Conservation (phyloP, 2,888 invertebrate species). For the Osedax fenrisi region DNA sequence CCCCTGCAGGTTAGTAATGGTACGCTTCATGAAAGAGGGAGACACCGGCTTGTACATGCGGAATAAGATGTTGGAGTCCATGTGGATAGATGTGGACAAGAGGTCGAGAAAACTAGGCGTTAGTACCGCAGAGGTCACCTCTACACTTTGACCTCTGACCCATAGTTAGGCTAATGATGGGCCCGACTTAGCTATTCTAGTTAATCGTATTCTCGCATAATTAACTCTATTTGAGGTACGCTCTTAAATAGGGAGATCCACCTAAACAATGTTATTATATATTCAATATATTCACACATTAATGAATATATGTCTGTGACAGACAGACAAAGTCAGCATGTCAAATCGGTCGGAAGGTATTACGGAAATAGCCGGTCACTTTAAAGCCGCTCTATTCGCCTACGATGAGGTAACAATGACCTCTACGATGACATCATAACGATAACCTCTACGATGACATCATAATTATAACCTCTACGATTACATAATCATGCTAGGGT, state of each 20-base stretch:
- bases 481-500: slow-evolving; percentile 52
- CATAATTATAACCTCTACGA: too few relatives aligned
- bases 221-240: too few relatives aligned
- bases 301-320: too few relatives aligned
- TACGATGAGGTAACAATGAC: slow-evolving; percentile 74
- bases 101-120: slow-evolving; percentile 61
- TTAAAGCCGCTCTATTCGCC: slow-evolving; percentile 68
- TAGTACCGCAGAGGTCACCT: too few relatives aligned
- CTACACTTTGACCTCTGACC: slow-evolving; percentile 53
- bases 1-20: slow-evolving; percentile 60
- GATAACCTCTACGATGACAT: too few relatives aligned
- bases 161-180: too few relatives aligned
- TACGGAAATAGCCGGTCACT: slow-evolving; percentile 62
- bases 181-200: too few relatives aligned
- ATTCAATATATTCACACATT: too few relatives aligned
- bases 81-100: slow-evolving; percentile 70
- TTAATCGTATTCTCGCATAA: too few relatives aligned
- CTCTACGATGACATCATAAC: too few relatives aligned
- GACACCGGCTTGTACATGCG: slow-evolving; percentile 63
- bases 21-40: slow-evolving; percentile 68
- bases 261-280: too few relatives aligned
- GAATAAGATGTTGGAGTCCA: slow-evolving; percentile 64
- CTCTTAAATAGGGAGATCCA: too few relatives aligned
- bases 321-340: not conserved
- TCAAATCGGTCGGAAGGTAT: slow-evolving; percentile 56